phyloP scores from a whole-genome alignment of 2,888 invertebrate species.

The Hyles lineata region DNA sequence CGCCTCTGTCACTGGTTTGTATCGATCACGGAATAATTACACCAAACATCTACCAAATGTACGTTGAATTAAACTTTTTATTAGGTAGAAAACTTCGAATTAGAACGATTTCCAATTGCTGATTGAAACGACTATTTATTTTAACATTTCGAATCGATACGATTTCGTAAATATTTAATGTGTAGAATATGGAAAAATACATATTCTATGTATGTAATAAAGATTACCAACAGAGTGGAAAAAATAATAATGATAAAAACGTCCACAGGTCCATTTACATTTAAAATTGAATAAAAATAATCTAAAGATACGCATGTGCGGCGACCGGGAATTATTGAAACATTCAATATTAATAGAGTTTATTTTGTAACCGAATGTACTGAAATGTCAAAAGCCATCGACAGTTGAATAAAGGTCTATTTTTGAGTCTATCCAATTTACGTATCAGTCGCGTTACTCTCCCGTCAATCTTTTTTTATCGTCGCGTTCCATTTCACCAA shows the following conservation, averaged over 20 bases:
- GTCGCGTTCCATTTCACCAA: constrained; percentile 41
- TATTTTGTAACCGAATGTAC: not conserved
- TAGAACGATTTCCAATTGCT: not conserved
- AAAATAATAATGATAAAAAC: constrained; percentile 14
- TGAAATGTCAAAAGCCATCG: constrained; percentile 11
- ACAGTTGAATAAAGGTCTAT: constrained; percentile 32
- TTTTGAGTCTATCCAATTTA: constrained; percentile 36
- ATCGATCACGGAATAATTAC: not conserved
- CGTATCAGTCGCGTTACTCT: constrained; percentile 33
- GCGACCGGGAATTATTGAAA: not conserved
- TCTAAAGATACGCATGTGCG: not conserved
- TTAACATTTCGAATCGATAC: not conserved
- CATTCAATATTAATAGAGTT: not conserved
- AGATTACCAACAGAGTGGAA: not conserved
- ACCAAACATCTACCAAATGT: not conserved
- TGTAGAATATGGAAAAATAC: too few relatives aligned
- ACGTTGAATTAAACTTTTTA: constrained; percentile 6
- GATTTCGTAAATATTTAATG: not conserved
- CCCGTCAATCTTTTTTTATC: constrained; percentile 36
- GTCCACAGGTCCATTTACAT: constrained; percentile 1
- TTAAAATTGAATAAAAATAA: constrained; percentile 3
- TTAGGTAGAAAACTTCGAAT: not conserved
- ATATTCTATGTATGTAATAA: not conserved
- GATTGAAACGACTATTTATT: not conserved
- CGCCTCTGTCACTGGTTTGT: constrained; percentile 9